Evolutionary conservation across 2,113 vertebrate species (phyloP), one percentile per base, ranked within the genome.

Genomic region (Alosa alosa): DNA sequence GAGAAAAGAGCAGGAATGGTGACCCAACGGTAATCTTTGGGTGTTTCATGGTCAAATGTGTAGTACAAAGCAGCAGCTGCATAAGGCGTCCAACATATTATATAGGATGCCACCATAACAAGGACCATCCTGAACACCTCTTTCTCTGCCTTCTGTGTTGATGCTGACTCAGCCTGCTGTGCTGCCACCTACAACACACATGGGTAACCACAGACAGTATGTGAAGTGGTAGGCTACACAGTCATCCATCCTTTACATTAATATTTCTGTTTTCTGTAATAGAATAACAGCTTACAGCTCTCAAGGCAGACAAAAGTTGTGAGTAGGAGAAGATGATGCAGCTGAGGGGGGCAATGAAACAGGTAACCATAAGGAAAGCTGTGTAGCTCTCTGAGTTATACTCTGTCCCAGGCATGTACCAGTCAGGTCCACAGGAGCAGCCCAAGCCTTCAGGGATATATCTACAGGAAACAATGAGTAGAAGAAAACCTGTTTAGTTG

Each of bases 61-160:
- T 94, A 95, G n/a, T 93, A 95, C 94, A 95, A 92, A 85, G 95
- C 95, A 89, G 96, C 86, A 0, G 93, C 39, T 0, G 96, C 94
- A 0, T 96, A 96, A 1, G 96, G 96, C 0, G 93, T 93, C 0
- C 95, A 97, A 86, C 97, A 97, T 41, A 93, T 36, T 86, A 96
- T 64, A 85, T 93, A 97, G 88, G 96, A 96, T 0, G 93, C 94
- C 39, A 97, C 95, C 96, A 96, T 97, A 41, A 96, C 93, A 11
- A 96, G 86, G 60, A 97, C 95, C 96, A 96, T 96, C 84, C 91
- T 93, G 0, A 95, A 96, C 45, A 97, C 96, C 83, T 96, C 96
- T 87, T 92, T 92, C 92, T 97, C 96, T 0, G 96, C 97, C 94
- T 97, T 97, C 94, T 97, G 97, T 0, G 96, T 97, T 0, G 94